These are phyloP conservation scores for Premnoplex brunnescens DNA, from an alignment of 2,797 vertebrate genomes.

Conservation along the genomic window DNA sequence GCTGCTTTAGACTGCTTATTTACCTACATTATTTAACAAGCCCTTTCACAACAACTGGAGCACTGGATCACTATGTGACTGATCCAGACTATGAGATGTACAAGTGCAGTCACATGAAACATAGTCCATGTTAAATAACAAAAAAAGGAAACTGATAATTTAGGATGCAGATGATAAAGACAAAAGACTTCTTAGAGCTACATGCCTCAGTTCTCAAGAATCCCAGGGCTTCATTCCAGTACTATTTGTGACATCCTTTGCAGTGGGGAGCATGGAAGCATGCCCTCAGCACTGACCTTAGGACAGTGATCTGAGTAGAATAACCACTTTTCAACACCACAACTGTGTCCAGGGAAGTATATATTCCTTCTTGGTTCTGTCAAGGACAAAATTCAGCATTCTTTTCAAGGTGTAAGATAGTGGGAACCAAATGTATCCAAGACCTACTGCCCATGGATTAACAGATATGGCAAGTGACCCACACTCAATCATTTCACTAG, in stretches of 20 bases:
- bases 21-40: neutral
- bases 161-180: neutral
- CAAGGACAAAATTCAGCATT: neutral
- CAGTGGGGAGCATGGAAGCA: neutral
- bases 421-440: neutral
- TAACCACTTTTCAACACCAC: neutral
- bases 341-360: neutral
- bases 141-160: neutral
- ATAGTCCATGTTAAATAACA: neutral
- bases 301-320: neutral
- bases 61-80: neutral
- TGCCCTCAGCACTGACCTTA: neutral
- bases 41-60: neutral
- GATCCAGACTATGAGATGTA: neutral
- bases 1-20: neutral
- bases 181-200: neutral
- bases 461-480: neutral
- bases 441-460: neutral
- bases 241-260: neutral
- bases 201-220: neutral
- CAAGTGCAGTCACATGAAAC: neutral
- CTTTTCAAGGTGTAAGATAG: neutral
- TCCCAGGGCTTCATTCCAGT: neutral
- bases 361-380: neutral
- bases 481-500: neutral